Conservation (phyloP, 2,888 invertebrate genomes). For the Elmis aenea region DNA sequence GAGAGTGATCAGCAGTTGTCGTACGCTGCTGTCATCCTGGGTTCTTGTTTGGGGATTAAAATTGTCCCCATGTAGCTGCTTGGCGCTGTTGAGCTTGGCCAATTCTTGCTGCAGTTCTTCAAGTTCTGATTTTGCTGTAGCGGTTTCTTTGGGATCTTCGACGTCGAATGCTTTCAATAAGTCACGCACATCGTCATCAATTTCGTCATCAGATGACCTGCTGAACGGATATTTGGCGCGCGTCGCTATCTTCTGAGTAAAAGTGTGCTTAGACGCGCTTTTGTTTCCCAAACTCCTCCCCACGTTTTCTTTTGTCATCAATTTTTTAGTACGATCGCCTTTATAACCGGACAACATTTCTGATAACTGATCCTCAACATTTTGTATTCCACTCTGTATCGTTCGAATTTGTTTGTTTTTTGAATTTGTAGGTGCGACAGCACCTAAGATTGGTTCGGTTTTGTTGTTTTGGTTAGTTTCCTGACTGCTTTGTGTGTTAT, state of each 20-base stretch:
- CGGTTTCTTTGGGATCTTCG: slow-evolving; percentile 10
- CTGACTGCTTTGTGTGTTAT: no score
- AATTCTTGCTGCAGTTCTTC: slow-evolving; percentile 9
- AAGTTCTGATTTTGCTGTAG: slow-evolving; percentile 1
- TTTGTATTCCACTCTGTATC: slow-evolving; percentile 1
- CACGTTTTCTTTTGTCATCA: no score
- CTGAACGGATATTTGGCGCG: neutral
- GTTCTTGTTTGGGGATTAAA: no score
- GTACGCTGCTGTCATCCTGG: neutral
- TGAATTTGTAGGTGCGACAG: no score
- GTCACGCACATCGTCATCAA: slow-evolving; percentile 4
- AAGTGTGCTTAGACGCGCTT: no score
- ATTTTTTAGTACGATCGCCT: no score
- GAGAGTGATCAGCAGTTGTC: neutral
- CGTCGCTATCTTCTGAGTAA: slow-evolving; percentile 5
- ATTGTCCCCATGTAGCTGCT: no score
- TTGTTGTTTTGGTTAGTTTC: no score
- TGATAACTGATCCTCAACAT: slow-evolving; percentile 1
- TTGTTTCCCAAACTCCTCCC: no score
- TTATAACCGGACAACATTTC: neutral
- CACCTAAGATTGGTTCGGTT: no score
- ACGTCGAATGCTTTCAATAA: slow-evolving; percentile 11
- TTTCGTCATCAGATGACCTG: slow-evolving; percentile 6
- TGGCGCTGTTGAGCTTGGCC: no score
- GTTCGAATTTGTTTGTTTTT: neutral